These are phyloP conservation scores for Manacus vitellinus DNA, from an alignment of 2,113 vertebrate genomes.

Conservation along the genomic window DNA sequence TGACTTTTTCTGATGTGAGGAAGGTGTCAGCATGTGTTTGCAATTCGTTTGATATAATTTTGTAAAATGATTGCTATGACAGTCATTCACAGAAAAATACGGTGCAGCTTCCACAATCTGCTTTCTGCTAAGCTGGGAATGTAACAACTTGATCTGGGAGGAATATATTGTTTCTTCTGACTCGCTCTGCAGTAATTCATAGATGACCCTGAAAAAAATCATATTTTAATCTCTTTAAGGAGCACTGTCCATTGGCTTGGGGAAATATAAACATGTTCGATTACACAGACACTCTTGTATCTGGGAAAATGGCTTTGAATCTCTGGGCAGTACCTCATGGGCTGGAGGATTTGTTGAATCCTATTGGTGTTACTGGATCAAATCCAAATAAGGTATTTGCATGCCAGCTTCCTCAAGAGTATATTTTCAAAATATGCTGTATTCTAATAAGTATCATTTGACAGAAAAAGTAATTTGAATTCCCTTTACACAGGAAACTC, in stretches of 20 bases:
- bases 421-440: neutral
- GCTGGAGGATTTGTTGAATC: constrained; percentile 94
- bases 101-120: neutral
- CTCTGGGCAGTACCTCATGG: constrained; percentile 98
- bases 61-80: neutral
- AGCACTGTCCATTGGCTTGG: constrained; percentile 97
- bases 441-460: neutral
- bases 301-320: constrained; percentile 98
- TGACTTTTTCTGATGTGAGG: neutral
- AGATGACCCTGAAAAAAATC: neutral
- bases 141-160: neutral
- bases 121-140: neutral
- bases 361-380: constrained; percentile 96
- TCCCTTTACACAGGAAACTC: constrained; percentile 87
- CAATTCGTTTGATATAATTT: neutral
- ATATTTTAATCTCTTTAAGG: constrained; percentile 78
- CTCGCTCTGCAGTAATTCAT: neutral
- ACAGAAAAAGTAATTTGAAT: constrained; percentile 21
- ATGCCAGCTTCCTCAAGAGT: neutral
- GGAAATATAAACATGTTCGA: constrained; percentile 98
- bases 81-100: neutral
- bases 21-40: neutral
- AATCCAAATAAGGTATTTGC: constrained; percentile 93
- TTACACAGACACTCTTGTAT: constrained; percentile 95
- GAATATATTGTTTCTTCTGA: neutral